Evolutionary conservation across 2,888 invertebrate genomes (phyloP), one percentile per base, ranked within the genome.

Genomic region (Drosophila sordidula): DNA sequence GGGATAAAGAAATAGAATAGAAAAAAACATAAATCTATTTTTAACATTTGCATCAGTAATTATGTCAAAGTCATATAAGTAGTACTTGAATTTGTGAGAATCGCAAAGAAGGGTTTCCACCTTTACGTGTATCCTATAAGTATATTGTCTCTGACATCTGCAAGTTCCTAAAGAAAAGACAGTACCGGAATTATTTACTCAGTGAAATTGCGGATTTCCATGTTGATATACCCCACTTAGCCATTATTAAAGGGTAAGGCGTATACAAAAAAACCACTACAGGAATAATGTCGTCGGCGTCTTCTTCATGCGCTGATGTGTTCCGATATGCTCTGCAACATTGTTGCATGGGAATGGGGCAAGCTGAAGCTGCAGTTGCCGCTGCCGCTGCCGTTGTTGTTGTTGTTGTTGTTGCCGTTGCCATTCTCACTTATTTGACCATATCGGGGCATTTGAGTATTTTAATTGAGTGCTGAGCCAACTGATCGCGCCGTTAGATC

Each of bases 341-440:
- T 75, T 87, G 83, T 83, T 87, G 87, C 87, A 83, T 78, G 83
- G 70, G 84, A 86, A 78, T 75, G 63, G 11, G 50, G 57, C 59
- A 46, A 44, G 62, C 52, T 6, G 45, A 29, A 29, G 8, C 29
- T 26, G 34, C 9, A 41, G 36, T 16, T 22, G 26, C 39, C 26
- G 6, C 6, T 29, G 26, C 6, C 11, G 34, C n/a, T 50, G 36
- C 18, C n/a, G 32, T 18, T 39, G 46, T 25, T 18, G 18, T 18
- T 18, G 26, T 29, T 29, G 26, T 16, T 50, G 36, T 18, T 16
- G 32, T 14, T 39, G 46, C 18, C 38, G 45, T 39, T 50, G 64
- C 52, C 38, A 25, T 47, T 62, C 50, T 18, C 50, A 25, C 18
- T 52, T 46, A 39, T 8, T 32, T 42, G 41, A 22, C 36, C 54